Percentiles rank a stretch among this genome's conserved stretches.
These are phyloP conservation scores for Desmophyllum pertusum DNA, from an alignment of 92 coral and sea anemone species.

Conservation along the genomic window DNA sequence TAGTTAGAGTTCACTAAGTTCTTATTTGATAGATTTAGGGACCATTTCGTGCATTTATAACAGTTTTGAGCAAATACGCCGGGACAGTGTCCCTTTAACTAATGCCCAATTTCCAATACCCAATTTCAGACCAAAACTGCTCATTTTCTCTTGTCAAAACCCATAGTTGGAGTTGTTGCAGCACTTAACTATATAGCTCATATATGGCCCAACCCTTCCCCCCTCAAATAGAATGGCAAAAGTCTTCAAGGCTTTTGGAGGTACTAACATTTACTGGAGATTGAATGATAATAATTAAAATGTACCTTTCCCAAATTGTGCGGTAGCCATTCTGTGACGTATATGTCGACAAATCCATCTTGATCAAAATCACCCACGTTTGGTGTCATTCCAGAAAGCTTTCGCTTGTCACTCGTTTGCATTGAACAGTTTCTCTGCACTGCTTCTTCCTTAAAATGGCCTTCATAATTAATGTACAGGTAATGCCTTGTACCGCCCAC, in stretches of 20 bases:
- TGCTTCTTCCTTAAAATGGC: conserved; percentile 83
- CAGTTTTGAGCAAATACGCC: too few relatives aligned
- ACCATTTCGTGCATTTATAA: too few relatives aligned
- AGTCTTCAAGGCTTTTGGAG: background rate
- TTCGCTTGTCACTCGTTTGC: conserved; percentile 79
- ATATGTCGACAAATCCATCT: conserved; percentile 90
- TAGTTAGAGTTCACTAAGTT: too few relatives aligned
- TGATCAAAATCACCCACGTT: conserved; percentile 93
- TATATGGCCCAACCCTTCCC: too few relatives aligned
- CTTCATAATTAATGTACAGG: conserved; percentile 84
- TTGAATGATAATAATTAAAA: background rate
- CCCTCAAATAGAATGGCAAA: too few relatives aligned
- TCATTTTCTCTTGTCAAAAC: too few relatives aligned
- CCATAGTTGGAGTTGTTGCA: too few relatives aligned
- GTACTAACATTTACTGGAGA: background rate
- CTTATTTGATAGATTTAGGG: too few relatives aligned
- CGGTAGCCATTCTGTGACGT: conserved; percentile 93
- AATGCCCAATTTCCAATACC: too few relatives aligned
- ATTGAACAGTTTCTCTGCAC: conserved; percentile 81
- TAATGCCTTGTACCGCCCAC: conserved; percentile 88
- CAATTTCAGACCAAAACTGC: too few relatives aligned
- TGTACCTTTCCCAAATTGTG: conserved; percentile 84
- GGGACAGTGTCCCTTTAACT: too few relatives aligned
- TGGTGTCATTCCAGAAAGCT: conserved; percentile 92
- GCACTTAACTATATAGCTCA: too few relatives aligned